Base-by-base conservation (phyloP, 1,140 invertebrate genomes). In the Zeugodacus cucurbitae region DNA sequence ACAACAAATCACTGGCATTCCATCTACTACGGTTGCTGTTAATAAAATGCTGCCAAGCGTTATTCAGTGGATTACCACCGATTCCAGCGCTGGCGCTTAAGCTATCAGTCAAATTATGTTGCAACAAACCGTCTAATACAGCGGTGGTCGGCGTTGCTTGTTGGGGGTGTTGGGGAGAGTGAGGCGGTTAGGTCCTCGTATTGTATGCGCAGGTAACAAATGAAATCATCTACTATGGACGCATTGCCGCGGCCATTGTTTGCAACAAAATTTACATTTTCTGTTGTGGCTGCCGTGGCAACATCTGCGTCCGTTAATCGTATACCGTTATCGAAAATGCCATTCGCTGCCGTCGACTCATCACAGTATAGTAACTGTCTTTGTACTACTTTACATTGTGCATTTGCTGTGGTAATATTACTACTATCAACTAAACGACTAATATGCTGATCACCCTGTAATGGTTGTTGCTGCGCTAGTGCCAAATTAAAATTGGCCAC, bases 401-500 rank as follows among this genome's bases (percentile, higher is more conserved):
- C 14, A 74, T 11, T 86, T 58, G 57, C 11, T 58, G 26, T n/a
- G 26, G 59, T 88, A 62, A 22, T 62, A 67, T 48, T 87, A 58
- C 29, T 74, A 70, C 62, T 59, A 86, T 59, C 54, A 44, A 26
- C 82, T 44, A 26, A 62, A 70, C 48, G 29, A 86, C 44, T 37
- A 87, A 59, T 8, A 58, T 41, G n/a, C n/a, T n/a, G 59, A 70
- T 86, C 34, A 86, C 14, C 44, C 34, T 88, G 26, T 34, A 48
- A 37, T n/a, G 67, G 32, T 41, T 78, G 58, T 17, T 32, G 78
- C 41, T 70, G 5, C 87, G 58, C 22, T 7, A 92, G 89, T 89
- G 90, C 89, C 89, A 93, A 90, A 87, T 91, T 88, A 89, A 93
- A 92, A 90, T 93, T 90, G 89, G 89, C 88, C 88, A 92, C 90